A percentile compares a stretch with the other conserved stretches of the same genome.
phyloP scores from a whole-genome alignment of 2,888 invertebrate genomes.

The Drosophila nigritarsus region DNA sequence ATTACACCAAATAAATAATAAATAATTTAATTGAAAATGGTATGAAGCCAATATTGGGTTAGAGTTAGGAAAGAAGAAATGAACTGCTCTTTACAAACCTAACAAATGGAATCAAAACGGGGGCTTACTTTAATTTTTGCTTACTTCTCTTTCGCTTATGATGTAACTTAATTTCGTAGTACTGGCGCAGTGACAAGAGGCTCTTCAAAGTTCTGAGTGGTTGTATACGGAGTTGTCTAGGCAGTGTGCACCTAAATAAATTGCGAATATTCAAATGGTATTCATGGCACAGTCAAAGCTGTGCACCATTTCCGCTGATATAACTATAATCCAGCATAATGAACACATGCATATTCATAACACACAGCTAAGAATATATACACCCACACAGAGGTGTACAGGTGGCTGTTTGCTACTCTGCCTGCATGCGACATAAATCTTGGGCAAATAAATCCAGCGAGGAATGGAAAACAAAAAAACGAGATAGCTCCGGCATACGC shows the following conservation, averaged over 20 bases:
- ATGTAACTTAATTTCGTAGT: not conserved
- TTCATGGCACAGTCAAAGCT: slow-evolving; percentile 67
- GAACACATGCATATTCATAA: slow-evolving; percentile 79
- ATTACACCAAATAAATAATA: not conserved
- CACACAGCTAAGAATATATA: slow-evolving; percentile 34
- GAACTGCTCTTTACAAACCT: not conserved
- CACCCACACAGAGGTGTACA: slow-evolving; percentile 5
- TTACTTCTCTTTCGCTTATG: too few relatives aligned
- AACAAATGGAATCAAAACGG: not conserved
- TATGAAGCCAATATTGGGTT: not conserved
- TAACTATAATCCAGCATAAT: slow-evolving; percentile 71
- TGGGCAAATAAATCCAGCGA: slow-evolving; percentile 65
- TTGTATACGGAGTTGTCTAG: not conserved
- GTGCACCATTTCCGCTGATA: slow-evolving; percentile 72
- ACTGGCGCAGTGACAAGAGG: not conserved
- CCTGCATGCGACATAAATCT: slow-evolving; percentile 74
- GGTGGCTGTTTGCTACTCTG: slow-evolving; percentile 33
- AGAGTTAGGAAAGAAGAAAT: not conserved
- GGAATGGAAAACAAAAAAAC: slow-evolving; percentile 24
- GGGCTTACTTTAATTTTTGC: not conserved
- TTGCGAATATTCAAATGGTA: slow-evolving; percentile 65
- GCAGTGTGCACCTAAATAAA: slow-evolving; percentile 23
- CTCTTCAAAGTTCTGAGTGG: slow-evolving; percentile 1
- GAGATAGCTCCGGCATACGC: slow-evolving; percentile 44
- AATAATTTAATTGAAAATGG: not conserved